phyloP scores from a whole-genome alignment of 2,888 invertebrate genomes.

The Callimorpha dominula region DNA sequence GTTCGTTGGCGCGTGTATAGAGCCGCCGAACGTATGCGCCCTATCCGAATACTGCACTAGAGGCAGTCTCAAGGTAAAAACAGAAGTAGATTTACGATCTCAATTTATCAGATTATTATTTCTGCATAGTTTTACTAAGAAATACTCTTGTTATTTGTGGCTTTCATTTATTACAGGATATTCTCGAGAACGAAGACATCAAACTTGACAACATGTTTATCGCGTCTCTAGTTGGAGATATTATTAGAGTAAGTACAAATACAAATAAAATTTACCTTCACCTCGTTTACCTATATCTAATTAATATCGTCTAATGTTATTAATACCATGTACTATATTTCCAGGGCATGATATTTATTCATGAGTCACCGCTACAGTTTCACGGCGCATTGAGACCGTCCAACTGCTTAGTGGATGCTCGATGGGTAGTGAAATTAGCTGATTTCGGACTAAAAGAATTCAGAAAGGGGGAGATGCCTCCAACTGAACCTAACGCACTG shows the following conservation, averaged over 20 bases:
- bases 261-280: slow-evolving; percentile 15
- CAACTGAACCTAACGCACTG: slow-evolving; percentile 86
- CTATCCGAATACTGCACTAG: slow-evolving; percentile 96
- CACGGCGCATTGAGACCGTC: slow-evolving; percentile 96
- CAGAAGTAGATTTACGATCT: slow-evolving; percentile 15
- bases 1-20: slow-evolving; percentile 97
- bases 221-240: slow-evolving; percentile 97
- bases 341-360: slow-evolving; percentile 96
- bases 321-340: slow-evolving; percentile 8
- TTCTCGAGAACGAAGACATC: slow-evolving; percentile 97
- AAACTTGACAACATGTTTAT: slow-evolving; percentile 98
- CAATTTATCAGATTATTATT: slow-evolving; percentile 16
- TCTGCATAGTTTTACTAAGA: slow-evolving; percentile 14
- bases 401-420: slow-evolving; percentile 97
- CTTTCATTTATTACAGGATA: slow-evolving; percentile 88
- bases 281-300: not conserved
- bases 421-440: slow-evolving; percentile 97
- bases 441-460: slow-evolving; percentile 97
- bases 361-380: slow-evolving; percentile 94
- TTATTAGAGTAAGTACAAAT: slow-evolving; percentile 92
- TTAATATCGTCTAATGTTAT: slow-evolving; percentile 1
- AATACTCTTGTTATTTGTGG: slow-evolving; percentile 9
- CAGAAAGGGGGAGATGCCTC: slow-evolving; percentile 90
- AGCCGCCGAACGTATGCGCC: slow-evolving; percentile 95
- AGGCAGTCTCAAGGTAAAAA: slow-evolving; percentile 94